A percentile compares a stretch with the other conserved stretches of the same genome.
phyloP scores from a whole-genome alignment of 2,888 invertebrate genomes.

The Troides oblongomaculatus region DNA sequence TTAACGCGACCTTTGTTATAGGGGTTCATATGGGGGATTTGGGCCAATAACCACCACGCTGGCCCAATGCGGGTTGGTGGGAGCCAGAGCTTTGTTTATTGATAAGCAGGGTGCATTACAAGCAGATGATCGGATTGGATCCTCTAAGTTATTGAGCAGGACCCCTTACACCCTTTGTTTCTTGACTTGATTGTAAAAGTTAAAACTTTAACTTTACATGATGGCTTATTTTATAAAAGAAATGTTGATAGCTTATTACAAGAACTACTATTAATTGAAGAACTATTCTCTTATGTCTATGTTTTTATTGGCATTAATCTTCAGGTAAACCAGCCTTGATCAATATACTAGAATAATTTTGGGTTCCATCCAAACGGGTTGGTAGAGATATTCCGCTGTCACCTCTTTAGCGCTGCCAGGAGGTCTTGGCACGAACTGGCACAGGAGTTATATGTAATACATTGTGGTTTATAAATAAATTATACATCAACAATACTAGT shows the following conservation, averaged over 20 bases:
- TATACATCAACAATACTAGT: neutral
- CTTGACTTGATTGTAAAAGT: too few species aligned
- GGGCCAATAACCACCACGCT: too few species aligned
- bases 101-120: too few species aligned
- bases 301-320: slow-evolving; percentile 5
- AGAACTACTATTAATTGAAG: neutral
- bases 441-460: neutral
- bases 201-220: neutral
- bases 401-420: slow-evolving; percentile 3
- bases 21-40: too few species aligned
- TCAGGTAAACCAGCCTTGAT: slow-evolving; percentile 4
- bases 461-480: neutral
- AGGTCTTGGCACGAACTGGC: slow-evolving; percentile 4
- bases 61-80: too few species aligned
- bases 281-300: neutral
- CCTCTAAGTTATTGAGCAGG: too few species aligned
- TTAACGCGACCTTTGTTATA: too few species aligned
- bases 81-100: too few species aligned
- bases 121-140: too few species aligned
- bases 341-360: slow-evolving; percentile 21
- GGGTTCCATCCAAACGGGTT: slow-evolving; percentile 22
- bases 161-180: too few species aligned
- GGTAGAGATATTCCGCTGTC: slow-evolving; percentile 8
- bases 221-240: neutral
- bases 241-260: neutral